Conservation (phyloP, 2,113 vertebrate genomes). For the Sturnira hondurensis region DNA sequence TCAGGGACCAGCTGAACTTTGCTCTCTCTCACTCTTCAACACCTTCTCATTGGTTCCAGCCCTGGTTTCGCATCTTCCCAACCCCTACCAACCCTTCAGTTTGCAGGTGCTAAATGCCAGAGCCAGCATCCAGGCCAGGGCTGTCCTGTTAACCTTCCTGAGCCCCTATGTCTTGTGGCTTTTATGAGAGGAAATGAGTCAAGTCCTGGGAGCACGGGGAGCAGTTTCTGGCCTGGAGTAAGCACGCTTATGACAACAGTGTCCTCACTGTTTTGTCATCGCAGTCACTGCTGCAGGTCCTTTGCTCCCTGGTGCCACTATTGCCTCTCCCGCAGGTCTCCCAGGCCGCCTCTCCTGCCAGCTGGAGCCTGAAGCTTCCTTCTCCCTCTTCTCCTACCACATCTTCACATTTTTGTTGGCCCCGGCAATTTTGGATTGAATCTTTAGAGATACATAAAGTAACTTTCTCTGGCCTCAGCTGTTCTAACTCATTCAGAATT, state of each 20-base stretch:
- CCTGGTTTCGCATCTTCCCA: neutral
- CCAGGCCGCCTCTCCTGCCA: neutral
- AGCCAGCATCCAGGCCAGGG: neutral
- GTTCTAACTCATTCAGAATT: neutral
- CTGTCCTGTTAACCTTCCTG: neutral
- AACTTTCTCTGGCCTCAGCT: neutral
- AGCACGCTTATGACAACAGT: fast-evolving
- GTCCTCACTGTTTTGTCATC: fast-evolving
- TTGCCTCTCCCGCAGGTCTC: fast-evolving
- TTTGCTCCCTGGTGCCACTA: fast-evolving
- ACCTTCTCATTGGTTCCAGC: neutral
- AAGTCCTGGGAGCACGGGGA: neutral
- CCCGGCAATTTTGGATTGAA: neutral
- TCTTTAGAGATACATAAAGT: neutral
- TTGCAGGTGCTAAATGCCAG: neutral
- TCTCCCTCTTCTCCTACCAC: no score
- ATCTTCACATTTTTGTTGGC: neutral
- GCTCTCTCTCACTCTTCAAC: no score
- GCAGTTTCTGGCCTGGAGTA: fast-evolving
- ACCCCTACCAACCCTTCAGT: neutral
- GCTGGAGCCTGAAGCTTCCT: neutral
- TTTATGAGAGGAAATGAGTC: neutral
- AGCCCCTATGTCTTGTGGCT: neutral
- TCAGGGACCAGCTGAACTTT: neutral
- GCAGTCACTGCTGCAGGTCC: neutral